Evolutionary conservation across 2,888 invertebrate species (phyloP), one percentile per base, ranked within the genome.

Genomic region (Pammene aurita): DNA sequence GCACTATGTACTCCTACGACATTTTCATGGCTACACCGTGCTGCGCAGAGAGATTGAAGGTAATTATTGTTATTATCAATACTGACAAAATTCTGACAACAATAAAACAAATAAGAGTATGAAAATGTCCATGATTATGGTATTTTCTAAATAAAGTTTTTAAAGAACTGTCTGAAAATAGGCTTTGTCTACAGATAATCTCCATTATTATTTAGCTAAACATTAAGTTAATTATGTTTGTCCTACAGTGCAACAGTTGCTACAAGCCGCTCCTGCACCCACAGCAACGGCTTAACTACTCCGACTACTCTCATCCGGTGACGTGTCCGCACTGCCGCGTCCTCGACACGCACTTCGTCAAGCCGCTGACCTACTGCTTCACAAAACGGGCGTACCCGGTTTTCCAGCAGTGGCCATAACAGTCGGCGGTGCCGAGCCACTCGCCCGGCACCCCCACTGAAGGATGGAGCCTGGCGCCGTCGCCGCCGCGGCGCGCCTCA

Each of bases 1-100:
- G 99, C 75, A 98, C 98, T 74, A 98, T 99, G 97, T 99, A 99
- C 93, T 97, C 98, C 71, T 99, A 98, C 84, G 99, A 99, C 90
- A 97, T 99, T 78, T 98, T 99, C 88, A 99, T 99, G 85, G 98
- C 98, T 72, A 97, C 96, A 92, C 98, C 98, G 16, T 99, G 99
- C 90, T 99, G 99, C 93, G 95, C 96, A 83, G 97, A 98, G 83
- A 94, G 98, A 78, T 94, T 98, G 79, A 97, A 96, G 95, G 97
- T 98, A 83, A 11, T 86, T 90, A 85, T 46, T 62, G 13, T 26
- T 26, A 4, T 26, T 44, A 4, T 11, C n/a, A 18, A 41, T 57
- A n/a, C 50, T 26, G n/a, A 5, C 4, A 18, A 16, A 16, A 26
- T 26, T 1, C 4, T 26, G 1, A 26, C 26, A 26, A 26, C 26